phyloP scores from a whole-genome alignment of 2,113 vertebrate genomes.

The Cervus canadensis region DNA sequence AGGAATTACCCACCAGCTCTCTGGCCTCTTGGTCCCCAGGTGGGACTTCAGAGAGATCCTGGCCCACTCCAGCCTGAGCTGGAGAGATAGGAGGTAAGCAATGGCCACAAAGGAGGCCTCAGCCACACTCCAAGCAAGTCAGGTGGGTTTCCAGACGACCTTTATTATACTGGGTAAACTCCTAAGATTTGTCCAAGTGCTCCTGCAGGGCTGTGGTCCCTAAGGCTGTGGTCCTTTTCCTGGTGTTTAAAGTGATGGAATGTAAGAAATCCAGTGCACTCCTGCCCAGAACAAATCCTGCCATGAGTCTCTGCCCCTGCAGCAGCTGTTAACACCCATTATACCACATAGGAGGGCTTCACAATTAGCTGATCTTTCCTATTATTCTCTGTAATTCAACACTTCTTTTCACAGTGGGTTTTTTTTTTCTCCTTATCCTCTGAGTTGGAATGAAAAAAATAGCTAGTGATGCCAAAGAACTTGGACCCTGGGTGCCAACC shows the following conservation, averaged over 20 bases:
- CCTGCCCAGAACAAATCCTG: neutral
- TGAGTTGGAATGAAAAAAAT: neutral
- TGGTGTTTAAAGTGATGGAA: neutral
- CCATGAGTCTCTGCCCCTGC: neutral
- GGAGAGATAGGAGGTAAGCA: neutral
- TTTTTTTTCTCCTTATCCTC: neutral
- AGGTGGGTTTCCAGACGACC: neutral
- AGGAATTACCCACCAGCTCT: neutral
- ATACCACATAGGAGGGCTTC: neutral
- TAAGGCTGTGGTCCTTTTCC: neutral
- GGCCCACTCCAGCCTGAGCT: neutral
- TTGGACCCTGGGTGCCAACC: neutral
- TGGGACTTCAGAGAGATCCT: neutral
- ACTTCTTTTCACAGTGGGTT: constrained; percentile 40
- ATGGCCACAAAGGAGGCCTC: neutral
- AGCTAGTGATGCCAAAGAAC: neutral
- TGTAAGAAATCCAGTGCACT: neutral
- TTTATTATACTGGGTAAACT: neutral
- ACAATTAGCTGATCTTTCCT: neutral
- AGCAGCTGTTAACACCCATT: neutral
- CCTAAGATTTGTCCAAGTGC: neutral
- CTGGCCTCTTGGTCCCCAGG: neutral
- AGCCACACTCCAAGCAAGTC: neutral
- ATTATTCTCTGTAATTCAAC: constrained; percentile 9
- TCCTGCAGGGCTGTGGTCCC: accelerated